These are phyloP conservation scores for Gallinago stenura DNA, from an alignment of 2,797 vertebrate genomes.

Conservation along the genomic window DNA sequence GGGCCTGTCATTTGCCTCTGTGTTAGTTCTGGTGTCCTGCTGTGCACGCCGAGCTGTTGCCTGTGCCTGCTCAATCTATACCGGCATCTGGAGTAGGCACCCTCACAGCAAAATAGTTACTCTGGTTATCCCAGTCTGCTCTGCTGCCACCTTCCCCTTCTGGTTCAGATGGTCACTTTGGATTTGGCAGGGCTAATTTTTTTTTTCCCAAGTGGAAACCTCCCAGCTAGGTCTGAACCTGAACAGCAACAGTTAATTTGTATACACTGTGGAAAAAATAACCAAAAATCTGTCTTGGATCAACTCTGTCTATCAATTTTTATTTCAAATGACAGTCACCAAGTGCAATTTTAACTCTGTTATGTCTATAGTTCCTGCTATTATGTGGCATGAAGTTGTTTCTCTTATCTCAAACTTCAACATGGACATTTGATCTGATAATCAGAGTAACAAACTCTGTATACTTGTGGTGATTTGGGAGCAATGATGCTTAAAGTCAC, in stretches of 20 bases:
- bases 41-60: not conserved
- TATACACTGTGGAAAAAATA: not conserved
- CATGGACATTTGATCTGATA: not conserved
- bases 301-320: not conserved
- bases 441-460: not conserved
- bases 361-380: not conserved
- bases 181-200: not conserved
- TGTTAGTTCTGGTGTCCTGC: not conserved
- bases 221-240: not conserved
- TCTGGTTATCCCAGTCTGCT: fast-evolving
- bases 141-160: not conserved
- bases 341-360: not conserved
- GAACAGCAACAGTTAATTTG: not conserved
- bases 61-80: not conserved
- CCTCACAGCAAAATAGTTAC: too few relatives aligned
- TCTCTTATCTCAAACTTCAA: not conserved
- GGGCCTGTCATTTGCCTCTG: too few relatives aligned
- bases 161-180: not conserved
- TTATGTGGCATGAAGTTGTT: not conserved
- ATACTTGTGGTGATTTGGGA: not conserved
- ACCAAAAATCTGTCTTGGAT: not conserved
- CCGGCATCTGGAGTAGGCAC: not conserved
- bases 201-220: not conserved
- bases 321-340: not conserved
- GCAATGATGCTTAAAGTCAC: not conserved